Conservation (phyloP, 64 coral and sea anemone genomes). For the Stichodactyla mertensii region DNA sequence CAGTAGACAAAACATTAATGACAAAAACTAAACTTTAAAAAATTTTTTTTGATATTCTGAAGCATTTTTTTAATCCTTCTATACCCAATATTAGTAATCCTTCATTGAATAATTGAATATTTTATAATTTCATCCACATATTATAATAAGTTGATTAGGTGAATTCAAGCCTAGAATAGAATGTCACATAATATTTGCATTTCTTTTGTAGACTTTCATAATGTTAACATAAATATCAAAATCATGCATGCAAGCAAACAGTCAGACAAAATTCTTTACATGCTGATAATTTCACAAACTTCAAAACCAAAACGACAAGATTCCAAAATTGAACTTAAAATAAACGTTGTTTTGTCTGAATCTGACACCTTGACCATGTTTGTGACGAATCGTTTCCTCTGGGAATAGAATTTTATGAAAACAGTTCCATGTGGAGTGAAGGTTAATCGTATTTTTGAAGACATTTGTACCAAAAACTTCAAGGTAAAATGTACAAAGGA, state of each 20-base stretch:
- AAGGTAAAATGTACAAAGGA: neutral
- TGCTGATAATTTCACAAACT: neutral
- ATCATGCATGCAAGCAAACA: neutral
- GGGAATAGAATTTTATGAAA: neutral
- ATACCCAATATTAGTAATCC: no score
- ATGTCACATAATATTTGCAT: no score
- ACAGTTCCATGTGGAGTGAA: neutral
- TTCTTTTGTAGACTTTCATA: no score
- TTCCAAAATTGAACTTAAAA: neutral
- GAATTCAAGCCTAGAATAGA: no score
- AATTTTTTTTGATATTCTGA: no score
- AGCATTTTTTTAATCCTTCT: no score
- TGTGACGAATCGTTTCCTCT: neutral
- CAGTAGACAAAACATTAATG: no score
- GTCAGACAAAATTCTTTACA: neutral
- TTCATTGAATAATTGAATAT: no score
- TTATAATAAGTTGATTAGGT: no score
- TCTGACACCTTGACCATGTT: conserved; percentile 13
- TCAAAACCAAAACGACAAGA: neutral
- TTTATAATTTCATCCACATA: no score
- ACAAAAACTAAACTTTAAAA: no score
- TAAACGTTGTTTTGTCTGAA: conserved; percentile 10
- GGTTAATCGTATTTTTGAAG: neutral
- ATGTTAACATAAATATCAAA: neutral
- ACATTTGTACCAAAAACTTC: neutral